phyloP scores from a whole-genome alignment of 1,140 invertebrate species.

The Cotesia glomerata region DNA sequence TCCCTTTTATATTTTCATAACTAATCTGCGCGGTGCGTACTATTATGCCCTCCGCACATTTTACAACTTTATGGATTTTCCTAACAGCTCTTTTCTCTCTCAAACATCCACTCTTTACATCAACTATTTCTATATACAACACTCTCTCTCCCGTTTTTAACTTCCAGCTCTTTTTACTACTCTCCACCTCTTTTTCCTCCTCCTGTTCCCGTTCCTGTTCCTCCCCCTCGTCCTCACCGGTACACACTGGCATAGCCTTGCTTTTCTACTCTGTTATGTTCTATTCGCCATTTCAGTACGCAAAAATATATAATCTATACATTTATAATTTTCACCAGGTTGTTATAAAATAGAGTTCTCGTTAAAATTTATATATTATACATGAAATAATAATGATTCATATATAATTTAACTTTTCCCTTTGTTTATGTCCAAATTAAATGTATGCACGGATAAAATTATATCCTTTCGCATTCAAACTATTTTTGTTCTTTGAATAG shows the following conservation, averaged over 20 bases:
- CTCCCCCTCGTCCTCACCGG: conserved; percentile 5
- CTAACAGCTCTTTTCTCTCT: conserved; percentile 40
- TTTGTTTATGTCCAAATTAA: too few species aligned
- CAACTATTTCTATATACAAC: conserved; percentile 19
- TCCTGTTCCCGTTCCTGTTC: too few species aligned
- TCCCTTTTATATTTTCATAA: conserved; percentile 61
- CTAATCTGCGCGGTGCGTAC: conserved; percentile 60
- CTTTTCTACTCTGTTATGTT: conserved; percentile 40
- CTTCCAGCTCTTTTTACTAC: background rate
- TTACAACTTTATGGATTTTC: conserved; percentile 62
- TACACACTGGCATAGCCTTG: conserved; percentile 38
- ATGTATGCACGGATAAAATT: too few species aligned
- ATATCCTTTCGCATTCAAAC: too few species aligned
- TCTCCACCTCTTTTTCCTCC: background rate
- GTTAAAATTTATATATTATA: too few species aligned
- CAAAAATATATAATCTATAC: background rate
- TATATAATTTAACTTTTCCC: too few species aligned
- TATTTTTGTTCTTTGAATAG: too few species aligned
- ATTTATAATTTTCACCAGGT: too few species aligned
- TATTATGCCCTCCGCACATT: conserved; percentile 60
- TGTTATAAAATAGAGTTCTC: too few species aligned
- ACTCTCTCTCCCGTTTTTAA: background rate
- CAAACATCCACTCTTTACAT: conserved; percentile 3
- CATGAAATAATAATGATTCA: too few species aligned
- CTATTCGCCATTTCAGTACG: conserved; percentile 22